These are phyloP conservation scores for Crepidodera aurea DNA, from an alignment of 2,888 invertebrate genomes.

Conservation along the genomic window DNA sequence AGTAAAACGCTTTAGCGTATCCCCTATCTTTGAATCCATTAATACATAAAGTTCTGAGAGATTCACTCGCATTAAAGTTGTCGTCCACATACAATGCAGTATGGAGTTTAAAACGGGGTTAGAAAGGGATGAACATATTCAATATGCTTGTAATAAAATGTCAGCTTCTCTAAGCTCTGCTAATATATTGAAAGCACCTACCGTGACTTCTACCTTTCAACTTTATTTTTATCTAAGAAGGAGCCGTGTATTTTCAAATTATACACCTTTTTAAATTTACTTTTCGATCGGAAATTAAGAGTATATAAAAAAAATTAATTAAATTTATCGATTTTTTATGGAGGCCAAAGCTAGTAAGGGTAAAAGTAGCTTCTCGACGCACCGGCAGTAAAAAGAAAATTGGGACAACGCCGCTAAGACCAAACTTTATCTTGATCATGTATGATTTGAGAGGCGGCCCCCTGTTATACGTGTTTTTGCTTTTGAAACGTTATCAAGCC, in stretches of 20 bases:
- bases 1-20: neutral
- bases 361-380: constrained; percentile 1
- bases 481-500: constrained; percentile 9
- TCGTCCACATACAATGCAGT: constrained; percentile 2
- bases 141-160: constrained; percentile 14
- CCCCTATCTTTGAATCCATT: constrained; percentile 5
- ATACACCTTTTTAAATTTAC: no score
- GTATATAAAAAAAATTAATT: no score
- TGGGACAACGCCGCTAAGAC: constrained; percentile 8
- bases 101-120: constrained; percentile 6
- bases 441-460: constrained; percentile 8
- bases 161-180: constrained; percentile 7
- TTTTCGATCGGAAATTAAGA: no score
- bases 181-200: constrained; percentile 4
- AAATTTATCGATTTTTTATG: no score
- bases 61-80: constrained; percentile 5
- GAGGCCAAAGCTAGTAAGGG: no score
- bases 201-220: constrained; percentile 1
- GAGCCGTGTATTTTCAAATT: no score
- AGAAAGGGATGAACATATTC: constrained; percentile 8
- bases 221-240: constrained; percentile 2
- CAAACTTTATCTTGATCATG: constrained; percentile 12
- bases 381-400: constrained; percentile 8
- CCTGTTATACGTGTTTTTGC: constrained; percentile 13
- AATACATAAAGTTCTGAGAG: constrained; percentile 3